Evolutionary conservation across 2,888 invertebrate genomes (phyloP).

Genomic region (Pristionchus entomophagus): DNA sequence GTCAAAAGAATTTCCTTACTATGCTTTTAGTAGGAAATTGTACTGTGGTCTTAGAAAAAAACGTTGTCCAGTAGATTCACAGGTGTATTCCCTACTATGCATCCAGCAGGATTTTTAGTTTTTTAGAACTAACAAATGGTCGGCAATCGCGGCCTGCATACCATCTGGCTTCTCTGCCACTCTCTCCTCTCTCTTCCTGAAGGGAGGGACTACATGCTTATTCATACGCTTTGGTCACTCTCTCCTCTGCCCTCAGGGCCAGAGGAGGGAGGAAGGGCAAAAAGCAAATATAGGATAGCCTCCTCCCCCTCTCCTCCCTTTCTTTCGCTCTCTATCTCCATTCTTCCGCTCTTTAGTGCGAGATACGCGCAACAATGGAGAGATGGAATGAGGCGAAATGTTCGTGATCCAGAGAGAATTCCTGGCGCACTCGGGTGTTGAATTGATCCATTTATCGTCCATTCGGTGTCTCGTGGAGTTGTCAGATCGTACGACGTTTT

Average conservation of each 20-base stretch:
- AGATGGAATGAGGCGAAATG: background rate
- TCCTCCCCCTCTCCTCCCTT: background rate
- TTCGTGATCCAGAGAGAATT: conserved; percentile 35
- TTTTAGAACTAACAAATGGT: no score
- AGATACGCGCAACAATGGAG: conserved; percentile 38
- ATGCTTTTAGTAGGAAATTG: no score
- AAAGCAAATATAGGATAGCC: conserved; percentile 43
- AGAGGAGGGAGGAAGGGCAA: conserved; percentile 20
- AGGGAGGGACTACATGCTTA: conserved; percentile 14
- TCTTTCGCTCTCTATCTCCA: background rate
- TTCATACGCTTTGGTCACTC: conserved; percentile 25
- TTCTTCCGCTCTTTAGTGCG: conserved; percentile 24
- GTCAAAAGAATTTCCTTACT: no score
- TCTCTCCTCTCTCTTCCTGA: background rate
- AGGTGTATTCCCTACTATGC: no score
- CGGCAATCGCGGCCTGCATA: no score
- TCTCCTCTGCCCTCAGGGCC: conserved; percentile 10
- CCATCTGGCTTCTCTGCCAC: background rate
- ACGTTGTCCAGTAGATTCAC: no score
- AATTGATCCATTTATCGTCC: no score
- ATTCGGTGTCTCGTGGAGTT: no score
- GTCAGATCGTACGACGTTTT: no score
- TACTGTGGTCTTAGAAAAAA: no score
- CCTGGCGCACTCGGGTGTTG: no score
- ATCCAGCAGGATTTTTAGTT: no score